Percentiles rank a stretch among this genome's conserved stretches.
Conservation (phyloP, 2,888 invertebrate genomes). For the Cosmia pyralina region DNA sequence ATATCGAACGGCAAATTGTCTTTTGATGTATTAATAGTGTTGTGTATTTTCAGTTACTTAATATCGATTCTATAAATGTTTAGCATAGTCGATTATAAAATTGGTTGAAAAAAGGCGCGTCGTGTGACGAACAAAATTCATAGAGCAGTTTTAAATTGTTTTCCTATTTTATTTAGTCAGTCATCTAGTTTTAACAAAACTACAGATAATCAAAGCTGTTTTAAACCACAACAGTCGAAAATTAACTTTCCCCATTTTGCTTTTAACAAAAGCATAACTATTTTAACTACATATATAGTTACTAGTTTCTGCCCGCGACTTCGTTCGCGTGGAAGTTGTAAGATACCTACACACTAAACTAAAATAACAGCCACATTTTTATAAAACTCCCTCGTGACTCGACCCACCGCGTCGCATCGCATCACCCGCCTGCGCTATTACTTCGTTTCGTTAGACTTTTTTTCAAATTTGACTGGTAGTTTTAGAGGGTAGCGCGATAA, state of each 20-base stretch:
- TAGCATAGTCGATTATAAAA: neutral
- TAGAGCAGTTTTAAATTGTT: neutral
- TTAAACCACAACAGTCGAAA: neutral
- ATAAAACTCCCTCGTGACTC: too few species aligned
- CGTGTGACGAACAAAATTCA: neutral
- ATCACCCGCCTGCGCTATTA: too few species aligned
- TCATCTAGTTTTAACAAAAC: too few species aligned
- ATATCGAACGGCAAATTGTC: conserved; percentile 4
- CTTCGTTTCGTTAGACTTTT: too few species aligned
- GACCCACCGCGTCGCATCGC: too few species aligned
- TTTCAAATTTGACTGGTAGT: neutral
- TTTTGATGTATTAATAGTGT: conserved; percentile 17
- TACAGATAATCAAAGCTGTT: neutral
- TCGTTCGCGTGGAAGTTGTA: too few species aligned
- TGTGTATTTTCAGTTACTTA: neutral
- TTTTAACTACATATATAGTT: neutral
- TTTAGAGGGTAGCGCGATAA: neutral
- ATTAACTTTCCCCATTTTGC: neutral
- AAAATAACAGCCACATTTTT: too few species aligned
- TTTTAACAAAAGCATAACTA: conserved; percentile 1
- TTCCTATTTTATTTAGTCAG: too few species aligned
- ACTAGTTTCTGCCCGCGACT: neutral
- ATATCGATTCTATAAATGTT: neutral
- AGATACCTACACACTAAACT: too few species aligned
- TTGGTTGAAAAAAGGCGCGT: neutral